phyloP scores from a whole-genome alignment of 2,113 vertebrate genomes.

The Hemichromis elongatus region DNA sequence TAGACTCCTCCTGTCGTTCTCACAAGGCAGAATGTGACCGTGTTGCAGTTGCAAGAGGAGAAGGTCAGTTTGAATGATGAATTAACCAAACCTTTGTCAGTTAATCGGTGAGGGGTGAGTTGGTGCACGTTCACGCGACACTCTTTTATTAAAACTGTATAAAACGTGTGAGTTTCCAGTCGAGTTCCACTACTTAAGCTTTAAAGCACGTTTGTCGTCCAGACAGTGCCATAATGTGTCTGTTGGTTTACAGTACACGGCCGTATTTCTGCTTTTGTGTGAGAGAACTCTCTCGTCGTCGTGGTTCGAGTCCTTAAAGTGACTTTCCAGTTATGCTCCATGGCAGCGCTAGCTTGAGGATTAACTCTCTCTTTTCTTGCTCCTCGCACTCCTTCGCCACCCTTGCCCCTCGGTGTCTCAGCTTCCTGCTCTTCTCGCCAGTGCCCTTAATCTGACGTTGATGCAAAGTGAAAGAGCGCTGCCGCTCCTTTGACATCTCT shows the following conservation, averaged over 20 bases:
- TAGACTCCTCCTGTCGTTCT: neutral
- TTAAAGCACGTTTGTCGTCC: neutral
- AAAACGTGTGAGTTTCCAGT: neutral
- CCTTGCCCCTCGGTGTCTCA: constrained; percentile 28
- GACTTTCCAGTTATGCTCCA: neutral
- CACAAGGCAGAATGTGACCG: neutral
- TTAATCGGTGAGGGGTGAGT: neutral
- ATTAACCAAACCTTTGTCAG: neutral
- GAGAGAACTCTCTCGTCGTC: neutral
- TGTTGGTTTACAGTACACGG: neutral
- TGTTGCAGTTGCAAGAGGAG: neutral
- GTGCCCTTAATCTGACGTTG: constrained; percentile 54
- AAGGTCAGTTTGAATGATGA: neutral
- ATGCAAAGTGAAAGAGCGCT: constrained; percentile 64
- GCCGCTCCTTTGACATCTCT: constrained; percentile 49
- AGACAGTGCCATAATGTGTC: neutral
- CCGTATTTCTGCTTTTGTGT: neutral
- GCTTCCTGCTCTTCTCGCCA: constrained; percentile 27
- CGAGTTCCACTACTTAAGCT: neutral
- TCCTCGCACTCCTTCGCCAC: constrained; percentile 33
- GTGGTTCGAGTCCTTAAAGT: constrained; percentile 4
- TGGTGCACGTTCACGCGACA: accelerated
- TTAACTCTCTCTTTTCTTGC: constrained; percentile 33
- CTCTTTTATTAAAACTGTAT: neutral
- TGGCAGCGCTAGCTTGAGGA: constrained; percentile 31